These are phyloP conservation scores for Notodonta ziczac DNA, from an alignment of 2,888 invertebrate species.

Conservation along the genomic window DNA sequence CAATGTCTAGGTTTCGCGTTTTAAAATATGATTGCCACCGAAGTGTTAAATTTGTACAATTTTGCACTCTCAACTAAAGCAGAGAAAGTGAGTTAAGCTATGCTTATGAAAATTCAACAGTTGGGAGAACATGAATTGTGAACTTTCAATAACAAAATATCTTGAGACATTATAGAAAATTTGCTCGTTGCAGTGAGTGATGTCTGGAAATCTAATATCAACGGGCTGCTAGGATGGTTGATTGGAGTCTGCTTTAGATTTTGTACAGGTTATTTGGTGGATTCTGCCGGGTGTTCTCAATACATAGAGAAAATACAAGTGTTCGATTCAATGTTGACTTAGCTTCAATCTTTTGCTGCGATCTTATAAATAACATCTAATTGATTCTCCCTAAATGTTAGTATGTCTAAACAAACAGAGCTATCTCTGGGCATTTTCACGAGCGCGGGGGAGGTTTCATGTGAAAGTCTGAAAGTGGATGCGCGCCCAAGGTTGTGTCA, in stretches of 20 bases:
- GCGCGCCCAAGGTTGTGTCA: slow-evolving; percentile 63
- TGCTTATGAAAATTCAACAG: slow-evolving; percentile 1
- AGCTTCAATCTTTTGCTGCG: neutral
- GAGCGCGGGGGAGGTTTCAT: slow-evolving; percentile 42
- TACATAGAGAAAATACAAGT: too few species aligned
- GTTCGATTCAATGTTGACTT: too few species aligned
- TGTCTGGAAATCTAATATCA: too few species aligned
- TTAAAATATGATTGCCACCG: neutral
- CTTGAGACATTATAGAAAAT: neutral
- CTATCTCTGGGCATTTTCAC: slow-evolving; percentile 12
- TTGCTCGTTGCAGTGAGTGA: too few species aligned
- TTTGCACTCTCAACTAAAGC: neutral
- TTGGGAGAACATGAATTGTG: neutral
- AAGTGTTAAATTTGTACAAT: neutral
- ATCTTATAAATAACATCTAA: neutral
- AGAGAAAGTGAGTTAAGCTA: neutral
- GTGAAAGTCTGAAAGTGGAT: slow-evolving; percentile 53
- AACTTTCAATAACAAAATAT: neutral
- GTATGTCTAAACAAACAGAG: slow-evolving; percentile 19
- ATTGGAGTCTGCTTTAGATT: too few species aligned
- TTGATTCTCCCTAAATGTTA: slow-evolving; percentile 14
- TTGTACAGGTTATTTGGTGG: too few species aligned
- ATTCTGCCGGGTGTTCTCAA: too few species aligned
- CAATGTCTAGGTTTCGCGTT: neutral
- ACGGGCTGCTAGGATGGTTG: too few species aligned